Percentiles rank a stretch among this genome's conserved stretches.
Conservation (phyloP, 1,140 invertebrate genomes). For the Mycetomoellerius zeteki region DNA sequence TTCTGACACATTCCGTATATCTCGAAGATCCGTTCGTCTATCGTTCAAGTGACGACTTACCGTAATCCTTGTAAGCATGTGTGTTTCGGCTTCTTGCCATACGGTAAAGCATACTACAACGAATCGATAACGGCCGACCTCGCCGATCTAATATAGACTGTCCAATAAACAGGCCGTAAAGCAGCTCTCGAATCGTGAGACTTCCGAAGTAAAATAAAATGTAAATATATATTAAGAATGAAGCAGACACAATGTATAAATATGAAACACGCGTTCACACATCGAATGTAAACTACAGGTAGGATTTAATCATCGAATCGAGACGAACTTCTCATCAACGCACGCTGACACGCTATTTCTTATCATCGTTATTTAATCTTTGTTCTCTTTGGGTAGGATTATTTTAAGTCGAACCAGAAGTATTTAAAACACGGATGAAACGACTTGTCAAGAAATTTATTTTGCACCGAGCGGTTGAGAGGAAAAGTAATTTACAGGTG, state of each 20-base stretch:
- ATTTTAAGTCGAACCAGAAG: background rate
- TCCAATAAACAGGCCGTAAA: background rate
- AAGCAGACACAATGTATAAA: slow-evolving; percentile 36
- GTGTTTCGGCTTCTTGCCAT: background rate
- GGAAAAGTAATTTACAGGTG: background rate
- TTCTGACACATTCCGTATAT: background rate
- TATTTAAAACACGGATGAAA: background rate
- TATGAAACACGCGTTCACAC: slow-evolving; percentile 11
- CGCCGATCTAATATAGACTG: slow-evolving; percentile 8
- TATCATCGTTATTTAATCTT: background rate
- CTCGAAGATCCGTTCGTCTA: background rate
- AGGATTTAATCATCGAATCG: slow-evolving; percentile 20
- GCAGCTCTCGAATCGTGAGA: background rate
- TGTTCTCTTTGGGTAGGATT: background rate
- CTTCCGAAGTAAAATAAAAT: slow-evolving; percentile 34
- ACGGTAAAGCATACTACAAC: slow-evolving; percentile 18
- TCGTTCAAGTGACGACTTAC: background rate
- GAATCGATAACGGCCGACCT: slow-evolving; percentile 32
- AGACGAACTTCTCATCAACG: background rate
- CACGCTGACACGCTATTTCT: slow-evolving; percentile 5
- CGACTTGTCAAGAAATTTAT: background rate
- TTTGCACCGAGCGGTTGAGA: background rate
- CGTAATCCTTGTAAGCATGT: background rate
- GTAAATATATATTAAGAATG: slow-evolving; percentile 50
- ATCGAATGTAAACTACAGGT: slow-evolving; percentile 54